Evolutionary conservation across 2,797 vertebrate genomes (phyloP).

Genomic region (Neopelma chrysocephalum): DNA sequence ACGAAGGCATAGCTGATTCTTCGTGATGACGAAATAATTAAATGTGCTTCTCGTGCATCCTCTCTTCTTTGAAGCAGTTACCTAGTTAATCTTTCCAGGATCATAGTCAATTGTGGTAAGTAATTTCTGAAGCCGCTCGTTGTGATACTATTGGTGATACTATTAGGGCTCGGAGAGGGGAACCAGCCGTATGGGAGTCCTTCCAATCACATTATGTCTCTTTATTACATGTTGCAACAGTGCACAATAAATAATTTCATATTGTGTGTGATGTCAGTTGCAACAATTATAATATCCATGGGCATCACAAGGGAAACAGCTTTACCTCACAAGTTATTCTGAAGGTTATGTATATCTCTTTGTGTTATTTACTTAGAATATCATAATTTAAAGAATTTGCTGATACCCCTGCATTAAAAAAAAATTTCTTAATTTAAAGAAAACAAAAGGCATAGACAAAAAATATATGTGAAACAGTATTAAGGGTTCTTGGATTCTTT

Average conservation of each 20-base stretch:
- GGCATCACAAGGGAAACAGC: not conserved
- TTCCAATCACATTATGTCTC: not conserved
- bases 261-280: accelerated
- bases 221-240: not conserved
- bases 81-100: not conserved
- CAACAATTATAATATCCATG: not conserved
- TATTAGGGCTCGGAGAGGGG: accelerated
- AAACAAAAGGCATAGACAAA: not conserved
- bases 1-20: not conserved
- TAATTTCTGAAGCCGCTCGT: not conserved
- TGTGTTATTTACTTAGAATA: not conserved
- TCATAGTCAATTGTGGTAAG: not conserved
- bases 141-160: not conserved
- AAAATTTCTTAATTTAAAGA: not conserved
- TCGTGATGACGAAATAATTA: not conserved
- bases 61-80: not conserved
- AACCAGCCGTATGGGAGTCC: not conserved
- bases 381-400: not conserved
- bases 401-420: not conserved
- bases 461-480: not conserved
- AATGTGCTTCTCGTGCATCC: not conserved
- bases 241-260: not conserved
- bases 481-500: not conserved
- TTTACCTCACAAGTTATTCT: not conserved
- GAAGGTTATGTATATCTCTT: not conserved